A percentile compares a stretch with the other conserved stretches of the same genome.
Conservation (phyloP, 1,140 invertebrate species). For the Drosophila ogumai region DNA sequence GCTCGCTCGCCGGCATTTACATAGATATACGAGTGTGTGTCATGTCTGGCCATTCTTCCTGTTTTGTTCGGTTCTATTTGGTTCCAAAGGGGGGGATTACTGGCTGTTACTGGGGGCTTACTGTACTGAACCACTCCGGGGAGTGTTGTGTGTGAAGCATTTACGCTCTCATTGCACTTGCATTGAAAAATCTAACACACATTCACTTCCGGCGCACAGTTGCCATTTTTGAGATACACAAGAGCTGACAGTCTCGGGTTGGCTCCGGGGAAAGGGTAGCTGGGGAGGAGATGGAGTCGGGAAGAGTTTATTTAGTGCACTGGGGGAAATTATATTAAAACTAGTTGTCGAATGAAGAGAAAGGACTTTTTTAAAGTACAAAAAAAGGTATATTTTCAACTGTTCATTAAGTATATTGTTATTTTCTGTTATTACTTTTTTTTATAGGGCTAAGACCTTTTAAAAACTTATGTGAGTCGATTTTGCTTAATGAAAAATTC, state of each 20-base stretch:
- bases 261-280: slow-evolving; percentile 15
- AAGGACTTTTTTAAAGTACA: too few species aligned
- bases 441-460: too few species aligned
- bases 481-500: too few species aligned
- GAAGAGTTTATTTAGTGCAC: slow-evolving; percentile 28
- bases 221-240: slow-evolving; percentile 49
- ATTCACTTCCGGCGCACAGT: slow-evolving; percentile 39
- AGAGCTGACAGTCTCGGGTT: slow-evolving; percentile 28
- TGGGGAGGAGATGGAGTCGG: slow-evolving; percentile 5
- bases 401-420: too few species aligned
- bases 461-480: too few species aligned
- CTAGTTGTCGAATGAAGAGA: background rate
- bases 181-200: slow-evolving; percentile 59
- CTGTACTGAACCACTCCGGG: slow-evolving; percentile 2
- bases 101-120: slow-evolving; percentile 22
- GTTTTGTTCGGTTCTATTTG: slow-evolving; percentile 1
- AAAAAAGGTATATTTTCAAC: too few species aligned
- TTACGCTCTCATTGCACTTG: slow-evolving; percentile 66
- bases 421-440: too few species aligned
- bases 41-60: slow-evolving; percentile 44
- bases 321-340: background rate
- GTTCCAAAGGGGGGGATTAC: slow-evolving; percentile 15
- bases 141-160: slow-evolving; percentile 23
- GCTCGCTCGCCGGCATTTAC: slow-evolving; percentile 36
- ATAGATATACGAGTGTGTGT: slow-evolving; percentile 55